Evolutionary conservation across 2,888 invertebrate genomes (phyloP).

Genomic region (Leptarthrus brevirostris): DNA sequence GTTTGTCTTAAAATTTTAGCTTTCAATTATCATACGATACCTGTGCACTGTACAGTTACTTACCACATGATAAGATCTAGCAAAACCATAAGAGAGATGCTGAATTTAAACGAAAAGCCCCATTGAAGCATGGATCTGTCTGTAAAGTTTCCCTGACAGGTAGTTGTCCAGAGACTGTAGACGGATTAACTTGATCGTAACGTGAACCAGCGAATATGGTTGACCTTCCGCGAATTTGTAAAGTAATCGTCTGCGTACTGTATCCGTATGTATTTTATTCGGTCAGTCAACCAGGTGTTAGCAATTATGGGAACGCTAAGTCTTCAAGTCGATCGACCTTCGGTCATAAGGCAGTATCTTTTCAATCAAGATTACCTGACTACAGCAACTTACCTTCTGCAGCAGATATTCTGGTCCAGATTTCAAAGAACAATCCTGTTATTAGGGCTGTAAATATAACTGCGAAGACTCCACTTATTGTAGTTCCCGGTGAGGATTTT

Average conservation of each 20-base stretch:
- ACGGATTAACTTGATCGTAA: slow-evolving; percentile 1
- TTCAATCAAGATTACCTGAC: neutral
- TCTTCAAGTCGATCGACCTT: neutral
- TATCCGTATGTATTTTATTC: slow-evolving; percentile 24
- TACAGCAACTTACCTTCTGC: neutral
- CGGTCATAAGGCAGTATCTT: neutral
- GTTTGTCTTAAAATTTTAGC: neutral
- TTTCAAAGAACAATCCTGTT: slow-evolving; percentile 5
- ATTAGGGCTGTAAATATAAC: slow-evolving; percentile 7
- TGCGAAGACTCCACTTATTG: neutral
- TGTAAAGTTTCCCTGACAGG: neutral
- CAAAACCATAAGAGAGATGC: neutral
- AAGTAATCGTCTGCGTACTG: slow-evolving; percentile 47
- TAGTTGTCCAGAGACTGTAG: slow-evolving; percentile 22
- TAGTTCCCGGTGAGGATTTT: neutral
- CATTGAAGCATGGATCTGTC: neutral
- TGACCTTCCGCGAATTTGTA: slow-evolving; percentile 35
- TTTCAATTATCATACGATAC: slow-evolving; percentile 14
- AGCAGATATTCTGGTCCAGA: neutral
- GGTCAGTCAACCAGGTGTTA: neutral
- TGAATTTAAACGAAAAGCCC: slow-evolving; percentile 13
- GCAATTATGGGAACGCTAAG: too few species aligned
- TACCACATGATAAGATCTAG: slow-evolving; percentile 23
- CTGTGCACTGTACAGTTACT: slow-evolving; percentile 25
- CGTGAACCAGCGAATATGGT: slow-evolving; percentile 36